These are phyloP conservation scores for Cylindroiulus punctatus DNA, from an alignment of 2,888 invertebrate genomes.

Conservation along the genomic window DNA sequence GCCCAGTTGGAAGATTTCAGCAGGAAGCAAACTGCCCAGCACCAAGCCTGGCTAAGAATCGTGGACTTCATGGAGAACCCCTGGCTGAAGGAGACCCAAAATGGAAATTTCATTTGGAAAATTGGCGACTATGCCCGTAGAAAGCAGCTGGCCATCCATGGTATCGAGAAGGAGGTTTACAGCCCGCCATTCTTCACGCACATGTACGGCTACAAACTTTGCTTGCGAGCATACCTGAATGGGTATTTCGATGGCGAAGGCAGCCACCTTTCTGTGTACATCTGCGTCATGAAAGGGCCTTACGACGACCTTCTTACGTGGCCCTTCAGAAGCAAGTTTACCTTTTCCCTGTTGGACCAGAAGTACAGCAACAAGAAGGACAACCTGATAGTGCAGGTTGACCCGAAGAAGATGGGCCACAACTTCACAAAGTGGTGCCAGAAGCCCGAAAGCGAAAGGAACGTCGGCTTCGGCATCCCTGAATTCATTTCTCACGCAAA, in stretches of 20 bases:
- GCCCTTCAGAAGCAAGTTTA: conserved; percentile 34
- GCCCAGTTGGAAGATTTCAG: conserved; percentile 1
- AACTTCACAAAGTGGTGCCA: conserved; percentile 45
- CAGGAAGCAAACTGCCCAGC: neutral
- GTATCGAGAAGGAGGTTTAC: conserved; percentile 12
- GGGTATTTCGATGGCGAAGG: conserved; percentile 45
- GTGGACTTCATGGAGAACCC: neutral
- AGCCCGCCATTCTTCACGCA: conserved; percentile 45
- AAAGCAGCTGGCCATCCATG: neutral
- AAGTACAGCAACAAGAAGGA: conserved; percentile 22
- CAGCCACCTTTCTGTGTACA: conserved; percentile 41
- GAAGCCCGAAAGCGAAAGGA: conserved; percentile 35
- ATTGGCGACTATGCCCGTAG: neutral
- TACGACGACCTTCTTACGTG: conserved; percentile 35
- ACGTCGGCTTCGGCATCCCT: conserved; percentile 47
- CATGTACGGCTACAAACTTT: conserved; percentile 48
- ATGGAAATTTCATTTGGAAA: conserved; percentile 43
- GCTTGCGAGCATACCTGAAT: conserved; percentile 41
- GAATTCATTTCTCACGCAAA: conserved; percentile 31
- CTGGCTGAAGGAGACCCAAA: neutral
- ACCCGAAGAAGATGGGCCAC: conserved; percentile 43
- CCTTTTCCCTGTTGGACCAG: conserved; percentile 13
- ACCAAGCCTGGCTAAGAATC: neutral
- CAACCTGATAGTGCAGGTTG: conserved; percentile 1
- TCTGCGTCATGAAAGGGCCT: conserved; percentile 40